Conservation (phyloP, 2,113 vertebrate genomes). For the Emydura subglobosa region DNA sequence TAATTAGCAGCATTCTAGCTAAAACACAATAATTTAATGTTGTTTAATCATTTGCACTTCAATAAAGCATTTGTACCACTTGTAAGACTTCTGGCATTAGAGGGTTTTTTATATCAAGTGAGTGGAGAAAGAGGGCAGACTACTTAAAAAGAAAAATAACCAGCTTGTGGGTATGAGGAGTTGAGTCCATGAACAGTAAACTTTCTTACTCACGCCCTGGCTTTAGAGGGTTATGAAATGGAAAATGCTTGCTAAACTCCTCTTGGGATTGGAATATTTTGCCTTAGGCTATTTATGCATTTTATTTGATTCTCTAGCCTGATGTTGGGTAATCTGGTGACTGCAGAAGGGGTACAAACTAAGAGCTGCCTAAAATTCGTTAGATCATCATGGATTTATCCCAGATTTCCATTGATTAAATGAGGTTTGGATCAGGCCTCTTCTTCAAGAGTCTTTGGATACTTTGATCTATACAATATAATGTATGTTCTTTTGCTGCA, state of each 20-base stretch:
- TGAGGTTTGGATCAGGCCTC: neutral
- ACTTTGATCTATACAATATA: neutral
- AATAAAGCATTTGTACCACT: neutral
- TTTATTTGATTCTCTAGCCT: neutral
- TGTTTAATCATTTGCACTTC: neutral
- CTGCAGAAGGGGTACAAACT: neutral
- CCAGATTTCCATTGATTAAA: neutral
- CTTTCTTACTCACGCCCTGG: neutral
- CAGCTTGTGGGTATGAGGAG: neutral
- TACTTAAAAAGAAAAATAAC: neutral
- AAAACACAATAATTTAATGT: neutral
- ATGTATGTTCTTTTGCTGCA: neutral
- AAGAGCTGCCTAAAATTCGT: neutral
- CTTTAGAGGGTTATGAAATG: neutral
- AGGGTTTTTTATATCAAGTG: neutral
- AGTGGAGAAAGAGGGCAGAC: neutral
- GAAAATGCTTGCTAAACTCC: neutral
- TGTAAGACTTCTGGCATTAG: neutral
- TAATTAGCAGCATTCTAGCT: neutral
- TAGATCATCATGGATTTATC: neutral
- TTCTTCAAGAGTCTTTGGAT: neutral
- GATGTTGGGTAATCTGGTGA: neutral
- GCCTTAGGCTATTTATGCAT: neutral
- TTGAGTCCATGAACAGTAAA: no score
- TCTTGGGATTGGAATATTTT: neutral